Conservation (phyloP, 2,888 invertebrate genomes). For the Carabus problematicus region DNA sequence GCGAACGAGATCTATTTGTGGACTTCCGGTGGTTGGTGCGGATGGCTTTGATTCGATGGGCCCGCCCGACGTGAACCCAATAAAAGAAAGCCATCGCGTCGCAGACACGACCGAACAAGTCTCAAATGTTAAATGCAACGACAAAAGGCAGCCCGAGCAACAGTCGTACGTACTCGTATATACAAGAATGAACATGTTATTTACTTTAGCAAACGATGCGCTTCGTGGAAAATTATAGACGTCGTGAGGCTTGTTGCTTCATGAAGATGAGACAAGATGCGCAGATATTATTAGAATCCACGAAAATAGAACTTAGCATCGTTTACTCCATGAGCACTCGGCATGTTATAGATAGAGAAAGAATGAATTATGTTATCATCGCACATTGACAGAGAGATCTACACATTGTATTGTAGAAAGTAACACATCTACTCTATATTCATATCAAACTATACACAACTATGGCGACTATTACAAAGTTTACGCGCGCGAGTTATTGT, state of each 20-base stretch:
- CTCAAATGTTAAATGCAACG: slow-evolving; percentile 23
- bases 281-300: slow-evolving; percentile 14
- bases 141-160: not conserved
- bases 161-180: not conserved
- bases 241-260: slow-evolving; percentile 11
- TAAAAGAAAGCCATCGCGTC: slow-evolving; percentile 22
- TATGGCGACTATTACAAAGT: not conserved
- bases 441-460: slow-evolving; percentile 1
- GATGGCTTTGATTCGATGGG: slow-evolving; percentile 33
- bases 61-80: slow-evolving; percentile 2
- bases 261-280: slow-evolving; percentile 3
- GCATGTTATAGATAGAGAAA: no score
- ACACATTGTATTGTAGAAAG: no score
- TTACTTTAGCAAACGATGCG: slow-evolving; percentile 39
- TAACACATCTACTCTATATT: no score
- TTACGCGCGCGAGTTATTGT: no score
- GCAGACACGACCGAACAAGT: slow-evolving; percentile 13
- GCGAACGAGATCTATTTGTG: slow-evolving; percentile 23
- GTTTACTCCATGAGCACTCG: no score
- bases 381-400: no score
- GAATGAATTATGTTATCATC: no score
- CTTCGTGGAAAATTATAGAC: slow-evolving; percentile 10
- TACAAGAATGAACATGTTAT: slow-evolving; percentile 28
- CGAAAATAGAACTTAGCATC: slow-evolving; percentile 14
- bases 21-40: slow-evolving; percentile 27